Conservation (phyloP, 1,140 invertebrate species). For the Venustaconcha ellipsiformis region DNA sequence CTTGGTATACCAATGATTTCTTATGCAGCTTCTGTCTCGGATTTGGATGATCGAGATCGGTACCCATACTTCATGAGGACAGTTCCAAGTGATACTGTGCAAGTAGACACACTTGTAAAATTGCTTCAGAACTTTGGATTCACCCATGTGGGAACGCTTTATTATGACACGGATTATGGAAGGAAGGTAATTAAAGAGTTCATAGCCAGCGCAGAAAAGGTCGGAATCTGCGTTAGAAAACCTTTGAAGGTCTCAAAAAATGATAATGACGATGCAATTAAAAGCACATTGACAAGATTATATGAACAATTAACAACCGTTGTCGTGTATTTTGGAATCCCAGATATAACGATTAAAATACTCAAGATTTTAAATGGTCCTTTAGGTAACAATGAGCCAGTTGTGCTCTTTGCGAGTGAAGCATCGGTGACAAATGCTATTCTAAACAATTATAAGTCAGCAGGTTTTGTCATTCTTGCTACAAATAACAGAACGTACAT, state of each 20-base stretch:
- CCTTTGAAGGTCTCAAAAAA: constrained; percentile 64
- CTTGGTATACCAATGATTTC: constrained; percentile 46
- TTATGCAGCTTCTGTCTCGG: constrained; percentile 44
- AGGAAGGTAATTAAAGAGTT: constrained; percentile 32
- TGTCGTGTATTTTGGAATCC: constrained; percentile 39
- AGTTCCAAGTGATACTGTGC: constrained; percentile 48
- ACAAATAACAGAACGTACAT: constrained; percentile 28
- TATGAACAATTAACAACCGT: constrained; percentile 31
- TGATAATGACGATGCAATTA: constrained; percentile 7
- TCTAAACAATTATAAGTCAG: constrained; percentile 14
- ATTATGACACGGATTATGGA: constrained; percentile 49
- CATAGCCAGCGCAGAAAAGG: constrained; percentile 16
- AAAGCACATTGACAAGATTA: constrained; percentile 10
- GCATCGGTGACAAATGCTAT: constrained; percentile 41
- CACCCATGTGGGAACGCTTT: constrained; percentile 41
- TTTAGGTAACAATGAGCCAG: not conserved
- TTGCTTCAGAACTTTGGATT: constrained; percentile 32
- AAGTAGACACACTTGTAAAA: constrained; percentile 40
- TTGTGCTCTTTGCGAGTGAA: constrained; percentile 52
- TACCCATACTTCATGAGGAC: constrained; percentile 51
- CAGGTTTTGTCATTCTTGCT: constrained; percentile 29
- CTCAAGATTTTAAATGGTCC: constrained; percentile 22
- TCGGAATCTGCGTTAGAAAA: constrained; percentile 73
- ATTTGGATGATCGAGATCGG: constrained; percentile 40
- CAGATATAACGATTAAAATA: constrained; percentile 36